phyloP scores from a whole-genome alignment of 2,888 invertebrate genomes.

The Pandemis heparana region DNA sequence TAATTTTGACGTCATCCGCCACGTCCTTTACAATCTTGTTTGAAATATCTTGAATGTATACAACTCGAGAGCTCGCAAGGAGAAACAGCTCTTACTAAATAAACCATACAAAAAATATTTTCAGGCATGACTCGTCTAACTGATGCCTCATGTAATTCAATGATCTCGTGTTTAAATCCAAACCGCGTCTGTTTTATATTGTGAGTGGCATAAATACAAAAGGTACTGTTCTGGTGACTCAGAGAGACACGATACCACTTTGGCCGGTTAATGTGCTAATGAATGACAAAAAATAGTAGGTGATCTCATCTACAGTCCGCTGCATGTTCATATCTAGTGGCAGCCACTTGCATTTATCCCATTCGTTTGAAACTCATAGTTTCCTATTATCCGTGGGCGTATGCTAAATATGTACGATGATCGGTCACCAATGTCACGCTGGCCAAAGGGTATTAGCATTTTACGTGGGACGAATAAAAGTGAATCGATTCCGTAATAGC shows the following conservation, averaged over 20 bases:
- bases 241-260: slow-evolving; percentile 58
- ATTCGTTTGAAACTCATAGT: slow-evolving; percentile 50
- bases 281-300: slow-evolving; percentile 66
- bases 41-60: neutral
- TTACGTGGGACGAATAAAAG: slow-evolving; percentile 52
- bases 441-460: slow-evolving; percentile 48
- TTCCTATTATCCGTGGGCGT: slow-evolving; percentile 56
- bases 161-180: slow-evolving; percentile 48
- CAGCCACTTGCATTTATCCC: slow-evolving; percentile 47
- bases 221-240: slow-evolving; percentile 54
- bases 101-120: slow-evolving; percentile 6
- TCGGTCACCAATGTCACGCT: slow-evolving; percentile 49
- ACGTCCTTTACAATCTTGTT: slow-evolving; percentile 4
- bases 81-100: neutral
- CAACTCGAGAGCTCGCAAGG: neutral
- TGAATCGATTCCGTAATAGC: slow-evolving; percentile 55
- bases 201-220: slow-evolving; percentile 44
- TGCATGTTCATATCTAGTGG: slow-evolving; percentile 52
- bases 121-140: neutral
- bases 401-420: slow-evolving; percentile 58
- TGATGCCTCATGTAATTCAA: slow-evolving; percentile 45
- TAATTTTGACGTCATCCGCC: slow-evolving; percentile 14
- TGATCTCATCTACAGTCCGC: slow-evolving; percentile 61
- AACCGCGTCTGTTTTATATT: slow-evolving; percentile 55
- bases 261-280: slow-evolving; percentile 58